These are phyloP conservation scores for Palaemon carinicauda DNA, from an alignment of 1,140 invertebrate genomes.

Conservation along the genomic window DNA sequence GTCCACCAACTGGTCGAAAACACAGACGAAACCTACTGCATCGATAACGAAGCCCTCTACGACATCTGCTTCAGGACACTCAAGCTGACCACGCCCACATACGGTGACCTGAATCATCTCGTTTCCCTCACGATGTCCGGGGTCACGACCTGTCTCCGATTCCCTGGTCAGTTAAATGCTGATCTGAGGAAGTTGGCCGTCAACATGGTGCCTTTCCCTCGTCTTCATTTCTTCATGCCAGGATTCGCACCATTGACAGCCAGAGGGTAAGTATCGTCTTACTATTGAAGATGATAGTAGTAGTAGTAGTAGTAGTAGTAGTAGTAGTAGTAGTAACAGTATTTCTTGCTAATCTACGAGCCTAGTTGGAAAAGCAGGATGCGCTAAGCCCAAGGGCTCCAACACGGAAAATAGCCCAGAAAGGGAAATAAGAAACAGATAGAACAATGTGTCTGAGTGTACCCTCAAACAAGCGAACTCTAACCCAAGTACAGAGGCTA, in stretches of 20 bases:
- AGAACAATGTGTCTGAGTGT: no score
- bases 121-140: not conserved
- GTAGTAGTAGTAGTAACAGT: no score
- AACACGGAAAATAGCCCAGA: no score
- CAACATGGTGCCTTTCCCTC: not conserved
- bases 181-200: not conserved
- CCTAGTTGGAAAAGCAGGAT: no score
- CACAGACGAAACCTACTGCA: conserved; percentile 2
- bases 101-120: not conserved
- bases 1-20: not conserved
- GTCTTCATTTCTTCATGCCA: not conserved
- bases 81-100: not conserved
- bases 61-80: conserved; percentile 4
- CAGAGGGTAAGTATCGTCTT: not conserved
- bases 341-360: no score
- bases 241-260: not conserved
- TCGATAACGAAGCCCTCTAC: not conserved
- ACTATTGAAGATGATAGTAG: no score
- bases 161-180: not conserved
- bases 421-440: no score
- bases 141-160: not conserved
- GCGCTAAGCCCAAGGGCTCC: no score
- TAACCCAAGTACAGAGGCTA: no score
- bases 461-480: no score
- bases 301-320: no score